Evolutionary conservation across 2,113 vertebrate species (phyloP).

Genomic region (Herpetotheres cachinnans): DNA sequence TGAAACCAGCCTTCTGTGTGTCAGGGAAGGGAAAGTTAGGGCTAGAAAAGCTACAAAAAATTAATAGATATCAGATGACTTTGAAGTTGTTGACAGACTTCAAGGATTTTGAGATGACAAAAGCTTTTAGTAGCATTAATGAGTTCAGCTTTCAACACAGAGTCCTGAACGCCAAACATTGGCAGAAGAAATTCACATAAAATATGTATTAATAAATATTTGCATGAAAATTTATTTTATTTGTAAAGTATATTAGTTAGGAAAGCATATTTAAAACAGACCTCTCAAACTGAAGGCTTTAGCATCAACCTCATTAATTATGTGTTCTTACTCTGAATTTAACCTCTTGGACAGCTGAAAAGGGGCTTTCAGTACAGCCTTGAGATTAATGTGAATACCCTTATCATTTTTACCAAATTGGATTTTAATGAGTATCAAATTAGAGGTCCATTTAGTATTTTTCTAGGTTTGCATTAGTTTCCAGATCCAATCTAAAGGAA

Average conservation of each 20-base stretch:
- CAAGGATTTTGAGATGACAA: not conserved
- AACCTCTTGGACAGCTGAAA: not conserved
- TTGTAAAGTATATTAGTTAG: not conserved
- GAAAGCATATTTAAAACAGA: not conserved
- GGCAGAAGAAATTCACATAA: not conserved
- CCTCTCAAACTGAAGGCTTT: not conserved
- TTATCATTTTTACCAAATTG: not conserved
- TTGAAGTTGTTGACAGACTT: not conserved
- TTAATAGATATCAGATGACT: not conserved
- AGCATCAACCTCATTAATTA: not conserved
- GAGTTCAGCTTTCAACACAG: not conserved
- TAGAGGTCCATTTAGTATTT: constrained; percentile 4
- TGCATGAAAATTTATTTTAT: not conserved
- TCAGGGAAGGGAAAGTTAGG: not conserved
- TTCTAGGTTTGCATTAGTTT: not conserved
- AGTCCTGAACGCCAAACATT: not conserved
- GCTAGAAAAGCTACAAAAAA: not conserved
- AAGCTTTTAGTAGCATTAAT: not conserved
- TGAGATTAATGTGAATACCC: not conserved
- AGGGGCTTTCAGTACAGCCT: not conserved
- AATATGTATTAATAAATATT: not conserved
- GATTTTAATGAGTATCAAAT: not conserved
- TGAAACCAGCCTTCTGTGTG: not conserved
- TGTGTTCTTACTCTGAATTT: not conserved
- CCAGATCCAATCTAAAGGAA: not conserved